Percentiles rank a stretch among this genome's conserved stretches.
Evolutionary conservation across 2,888 invertebrate genomes (phyloP).

Genomic region (Caenorhabditis parvicauda): DNA sequence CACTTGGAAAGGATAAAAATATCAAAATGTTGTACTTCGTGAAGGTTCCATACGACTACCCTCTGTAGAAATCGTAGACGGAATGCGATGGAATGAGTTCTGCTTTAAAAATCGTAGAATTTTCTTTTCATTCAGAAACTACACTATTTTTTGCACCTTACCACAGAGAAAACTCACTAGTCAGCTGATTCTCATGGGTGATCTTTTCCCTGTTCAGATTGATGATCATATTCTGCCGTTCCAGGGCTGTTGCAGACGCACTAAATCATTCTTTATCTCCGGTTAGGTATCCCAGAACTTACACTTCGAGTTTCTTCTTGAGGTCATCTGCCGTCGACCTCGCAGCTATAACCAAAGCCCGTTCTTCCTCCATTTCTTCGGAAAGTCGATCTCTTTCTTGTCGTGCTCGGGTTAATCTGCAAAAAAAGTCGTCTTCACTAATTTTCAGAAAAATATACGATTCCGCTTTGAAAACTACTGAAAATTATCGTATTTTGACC

Average conservation of each 20-base stretch:
- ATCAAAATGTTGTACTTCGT: too few species aligned
- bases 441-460: background rate
- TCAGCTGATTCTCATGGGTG: too few species aligned
- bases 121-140: too few species aligned
- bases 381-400: conserved; percentile 23
- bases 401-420: background rate
- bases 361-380: conserved; percentile 9
- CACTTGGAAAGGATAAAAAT: too few species aligned
- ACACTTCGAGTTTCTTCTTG: background rate
- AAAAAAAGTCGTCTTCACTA: background rate
- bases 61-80: too few species aligned
- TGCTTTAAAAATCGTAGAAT: too few species aligned
- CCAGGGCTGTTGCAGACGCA: background rate
- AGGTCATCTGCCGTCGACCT: background rate
- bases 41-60: too few species aligned
- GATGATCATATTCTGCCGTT: background rate
- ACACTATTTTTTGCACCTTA: too few species aligned
- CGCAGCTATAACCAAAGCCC: background rate
- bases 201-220: background rate
- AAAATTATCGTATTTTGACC: too few species aligned
- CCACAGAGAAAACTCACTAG: too few species aligned
- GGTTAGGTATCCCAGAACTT: background rate
- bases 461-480: too few species aligned
- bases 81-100: too few species aligned
- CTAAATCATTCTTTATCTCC: background rate